Conservation (phyloP, 2,797 vertebrate genomes). For the Brachymystax lenok region DNA sequence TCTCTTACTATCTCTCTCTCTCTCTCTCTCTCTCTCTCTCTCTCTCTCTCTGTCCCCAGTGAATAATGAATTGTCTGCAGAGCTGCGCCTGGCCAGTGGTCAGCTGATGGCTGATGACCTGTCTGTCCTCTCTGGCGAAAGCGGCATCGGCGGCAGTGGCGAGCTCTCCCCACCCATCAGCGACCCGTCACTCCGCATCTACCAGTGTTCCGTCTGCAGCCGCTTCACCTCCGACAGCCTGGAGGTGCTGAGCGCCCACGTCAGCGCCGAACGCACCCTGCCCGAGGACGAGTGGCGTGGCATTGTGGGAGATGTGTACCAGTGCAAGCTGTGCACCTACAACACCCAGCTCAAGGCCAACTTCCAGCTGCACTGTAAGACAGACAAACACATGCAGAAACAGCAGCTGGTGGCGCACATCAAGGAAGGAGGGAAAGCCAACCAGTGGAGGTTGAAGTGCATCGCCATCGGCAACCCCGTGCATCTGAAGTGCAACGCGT, state of each 20-base stretch:
- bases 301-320: slow-evolving; percentile 98
- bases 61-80: slow-evolving; percentile 96
- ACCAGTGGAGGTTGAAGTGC: slow-evolving; percentile 99
- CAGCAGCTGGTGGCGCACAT: slow-evolving; percentile 99
- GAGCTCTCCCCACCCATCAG: slow-evolving; percentile 90
- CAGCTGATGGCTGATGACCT: slow-evolving; percentile 99
- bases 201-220: slow-evolving; percentile 99
- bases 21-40: slow-evolving; percentile 14
- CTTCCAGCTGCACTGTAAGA: slow-evolving; percentile 99
- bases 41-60: slow-evolving; percentile 76
- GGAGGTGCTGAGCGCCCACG: slow-evolving; percentile 95
- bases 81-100: slow-evolving; percentile 96
- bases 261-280: slow-evolving; percentile 91
- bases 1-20: slow-evolving; percentile 29
- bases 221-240: slow-evolving; percentile 99
- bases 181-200: slow-evolving; percentile 96
- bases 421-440: slow-evolving; percentile 98
- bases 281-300: slow-evolving; percentile 99
- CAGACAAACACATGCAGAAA: slow-evolving; percentile 99
- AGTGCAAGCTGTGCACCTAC: slow-evolving; percentile 99
- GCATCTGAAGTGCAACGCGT: slow-evolving; percentile 99
- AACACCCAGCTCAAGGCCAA: slow-evolving; percentile 99
- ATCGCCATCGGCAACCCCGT: slow-evolving; percentile 99
- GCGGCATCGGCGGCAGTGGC: slow-evolving; percentile 65
- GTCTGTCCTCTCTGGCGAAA: slow-evolving; percentile 93